Conservation (phyloP, 1,140 invertebrate species). For the Helicoverpa armigera region DNA sequence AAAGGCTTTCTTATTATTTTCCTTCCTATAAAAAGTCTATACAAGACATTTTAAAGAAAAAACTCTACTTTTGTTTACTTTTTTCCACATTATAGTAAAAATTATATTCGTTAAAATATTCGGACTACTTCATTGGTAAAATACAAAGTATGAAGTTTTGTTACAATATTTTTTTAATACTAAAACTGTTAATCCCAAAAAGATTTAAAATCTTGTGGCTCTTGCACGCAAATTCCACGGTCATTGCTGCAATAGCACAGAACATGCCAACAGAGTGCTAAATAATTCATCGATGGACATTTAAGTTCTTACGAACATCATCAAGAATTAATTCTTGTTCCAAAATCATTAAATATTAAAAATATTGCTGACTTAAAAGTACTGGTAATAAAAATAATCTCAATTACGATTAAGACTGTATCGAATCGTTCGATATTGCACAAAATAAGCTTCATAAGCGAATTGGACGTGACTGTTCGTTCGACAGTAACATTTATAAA, state of each 20-base stretch:
- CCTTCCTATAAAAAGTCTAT: constrained; percentile 46
- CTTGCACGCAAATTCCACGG: background rate
- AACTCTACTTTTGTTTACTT: background rate
- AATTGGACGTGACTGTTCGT: constrained; percentile 44
- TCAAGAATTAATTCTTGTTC: background rate
- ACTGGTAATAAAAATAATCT: constrained; percentile 43
- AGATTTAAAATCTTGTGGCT: constrained; percentile 36
- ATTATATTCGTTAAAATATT: constrained; percentile 17
- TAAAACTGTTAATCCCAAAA: constrained; percentile 43
- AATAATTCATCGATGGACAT: background rate
- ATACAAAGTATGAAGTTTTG: constrained; percentile 10
- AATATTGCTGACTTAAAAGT: constrained; percentile 41
- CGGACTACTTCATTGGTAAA: constrained; percentile 20
- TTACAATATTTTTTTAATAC: background rate
- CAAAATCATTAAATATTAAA: constrained; percentile 26
- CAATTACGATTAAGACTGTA: constrained; percentile 39
- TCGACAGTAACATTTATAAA: constrained; percentile 48
- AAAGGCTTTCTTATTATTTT: constrained; percentile 50
- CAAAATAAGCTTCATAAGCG: constrained; percentile 44
- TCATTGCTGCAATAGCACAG: background rate
- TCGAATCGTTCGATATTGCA: constrained; percentile 34
- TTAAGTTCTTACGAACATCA: background rate
- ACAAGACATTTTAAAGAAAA: constrained; percentile 18
- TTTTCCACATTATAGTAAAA: background rate
- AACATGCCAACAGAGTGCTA: background rate